These are phyloP conservation scores for Tromatobia lineatoria DNA, from an alignment of 2,888 invertebrate genomes.

Conservation along the genomic window DNA sequence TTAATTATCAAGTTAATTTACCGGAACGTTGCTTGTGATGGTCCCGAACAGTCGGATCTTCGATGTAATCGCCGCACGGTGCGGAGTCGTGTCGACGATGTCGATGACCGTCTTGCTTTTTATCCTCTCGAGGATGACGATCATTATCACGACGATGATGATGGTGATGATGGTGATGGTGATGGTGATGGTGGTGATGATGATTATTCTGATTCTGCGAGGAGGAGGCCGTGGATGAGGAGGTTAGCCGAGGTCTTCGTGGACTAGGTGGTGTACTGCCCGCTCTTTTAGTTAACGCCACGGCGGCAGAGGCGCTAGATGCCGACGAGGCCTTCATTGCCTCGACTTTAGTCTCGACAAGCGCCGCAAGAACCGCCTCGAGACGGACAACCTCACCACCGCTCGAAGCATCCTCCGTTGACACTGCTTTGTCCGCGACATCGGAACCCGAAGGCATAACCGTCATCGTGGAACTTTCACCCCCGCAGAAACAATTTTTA, in stretches of 20 bases:
- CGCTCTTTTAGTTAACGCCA: constrained; percentile 86
- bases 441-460: constrained; percentile 84
- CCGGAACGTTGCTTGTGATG: constrained; percentile 72
- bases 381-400: constrained; percentile 88
- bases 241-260: constrained; percentile 84
- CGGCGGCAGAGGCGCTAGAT: constrained; percentile 85
- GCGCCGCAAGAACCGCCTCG: constrained; percentile 90
- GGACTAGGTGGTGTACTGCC: constrained; percentile 85
- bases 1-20: constrained; percentile 52
- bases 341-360: constrained; percentile 91
- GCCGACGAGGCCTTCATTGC: constrained; percentile 86
- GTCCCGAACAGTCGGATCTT: constrained; percentile 71
- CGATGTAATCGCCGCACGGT: constrained; percentile 80
- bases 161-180: constrained; percentile 76
- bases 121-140: constrained; percentile 73
- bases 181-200: constrained; percentile 78
- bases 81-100: constrained; percentile 82
- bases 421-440: constrained; percentile 90
- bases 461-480: constrained; percentile 76
- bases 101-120: constrained; percentile 73
- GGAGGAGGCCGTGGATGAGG: constrained; percentile 85
- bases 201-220: constrained; percentile 82
- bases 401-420: constrained; percentile 88
- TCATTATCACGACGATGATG: constrained; percentile 72
- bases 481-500: not conserved